Evolutionary conservation across 2,113 vertebrate genomes (phyloP).

Genomic region (Xiphophorus hellerii): DNA sequence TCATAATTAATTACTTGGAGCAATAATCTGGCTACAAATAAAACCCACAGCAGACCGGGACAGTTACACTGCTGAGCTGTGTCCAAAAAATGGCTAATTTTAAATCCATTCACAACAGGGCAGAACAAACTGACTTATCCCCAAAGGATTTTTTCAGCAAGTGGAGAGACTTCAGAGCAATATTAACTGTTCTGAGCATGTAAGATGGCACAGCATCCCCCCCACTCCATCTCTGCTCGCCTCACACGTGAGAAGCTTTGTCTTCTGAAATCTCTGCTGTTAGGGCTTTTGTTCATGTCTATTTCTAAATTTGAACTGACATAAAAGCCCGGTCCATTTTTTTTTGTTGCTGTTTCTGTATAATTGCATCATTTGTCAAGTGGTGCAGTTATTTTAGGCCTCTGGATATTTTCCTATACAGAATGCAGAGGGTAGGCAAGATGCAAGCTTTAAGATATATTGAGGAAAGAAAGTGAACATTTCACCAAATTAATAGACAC

Average conservation of each 20-base stretch:
- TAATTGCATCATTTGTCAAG: conserved; percentile 60
- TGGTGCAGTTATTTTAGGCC: conserved; percentile 49
- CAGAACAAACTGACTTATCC: conserved; percentile 19
- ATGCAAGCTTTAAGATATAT: not conserved
- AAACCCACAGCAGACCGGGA: conserved; percentile 11
- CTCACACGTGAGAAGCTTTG: conserved; percentile 49
- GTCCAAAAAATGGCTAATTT: conserved; percentile 22
- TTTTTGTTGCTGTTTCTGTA: conserved; percentile 18
- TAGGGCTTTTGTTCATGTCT: conserved; percentile 27
- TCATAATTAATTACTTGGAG: conserved; percentile 63
- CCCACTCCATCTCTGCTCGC: not conserved
- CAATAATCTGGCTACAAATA: conserved; percentile 51
- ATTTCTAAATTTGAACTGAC: conserved; percentile 56
- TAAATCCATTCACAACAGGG: conserved; percentile 17
- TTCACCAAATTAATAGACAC: conserved; percentile 5
- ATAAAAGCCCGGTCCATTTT: conserved; percentile 42
- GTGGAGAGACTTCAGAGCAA: conserved; percentile 8
- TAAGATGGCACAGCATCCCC: not conserved
- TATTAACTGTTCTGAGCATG: conserved; percentile 14
- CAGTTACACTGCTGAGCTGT: not conserved
- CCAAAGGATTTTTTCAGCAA: not conserved
- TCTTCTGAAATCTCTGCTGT: conserved; percentile 22
- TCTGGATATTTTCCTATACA: conserved; percentile 21
- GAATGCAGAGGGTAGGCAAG: conserved; percentile 2
- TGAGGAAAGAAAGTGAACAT: not conserved